Base-by-base conservation (phyloP, 2,888 invertebrate species). In the Harpalus rubripes region DNA sequence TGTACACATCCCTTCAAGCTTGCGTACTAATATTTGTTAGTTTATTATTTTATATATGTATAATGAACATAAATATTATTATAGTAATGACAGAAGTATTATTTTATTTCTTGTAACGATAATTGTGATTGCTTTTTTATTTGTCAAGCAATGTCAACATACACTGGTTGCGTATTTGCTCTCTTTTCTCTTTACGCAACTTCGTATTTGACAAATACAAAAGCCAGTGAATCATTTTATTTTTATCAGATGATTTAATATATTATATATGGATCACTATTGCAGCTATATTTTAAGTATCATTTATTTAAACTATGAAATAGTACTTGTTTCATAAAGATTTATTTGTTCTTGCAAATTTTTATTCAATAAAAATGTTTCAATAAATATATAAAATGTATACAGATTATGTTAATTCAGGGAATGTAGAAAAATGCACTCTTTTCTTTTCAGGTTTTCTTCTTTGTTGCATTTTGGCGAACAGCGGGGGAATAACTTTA, bases 331-430 rank as follows among this genome's bases (percentile, higher is more conserved):
- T 90, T 89, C 88, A 89, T 83, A 83, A 79, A 82, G 65, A 88
- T 86, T 87, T 88, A 89, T 88, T 89, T 89, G 89, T 90, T 88
- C 89, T 90, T 89, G 89, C 87, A 89, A 88, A 88, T 88, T 89
- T 90, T 90, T 90, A 90, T 90, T 90, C 89, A 89, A 90, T 89
- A 89, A 89, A 89, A 89, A 90, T 90, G 90, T 90, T 90, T 89
- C 87, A 89, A 89, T 88, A 89, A 89, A 84, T 78, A 84, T 65
- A 79, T 63, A 61, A 44, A 78, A 78, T 18, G 58, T 83, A 41
- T 61, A 18, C 10, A 52, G 16, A 7, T 61, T 44, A 83, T 16
- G 58, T 59, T 39, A 83, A 12, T 41, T 83, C 44, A 58, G 83
- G 83, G 18, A 83, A 83, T n/a, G 32, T 58, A 3, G 82, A 56